These are phyloP conservation scores for Dinomys branickii DNA, from an alignment of 2,113 vertebrate genomes.

Conservation along the genomic window DNA sequence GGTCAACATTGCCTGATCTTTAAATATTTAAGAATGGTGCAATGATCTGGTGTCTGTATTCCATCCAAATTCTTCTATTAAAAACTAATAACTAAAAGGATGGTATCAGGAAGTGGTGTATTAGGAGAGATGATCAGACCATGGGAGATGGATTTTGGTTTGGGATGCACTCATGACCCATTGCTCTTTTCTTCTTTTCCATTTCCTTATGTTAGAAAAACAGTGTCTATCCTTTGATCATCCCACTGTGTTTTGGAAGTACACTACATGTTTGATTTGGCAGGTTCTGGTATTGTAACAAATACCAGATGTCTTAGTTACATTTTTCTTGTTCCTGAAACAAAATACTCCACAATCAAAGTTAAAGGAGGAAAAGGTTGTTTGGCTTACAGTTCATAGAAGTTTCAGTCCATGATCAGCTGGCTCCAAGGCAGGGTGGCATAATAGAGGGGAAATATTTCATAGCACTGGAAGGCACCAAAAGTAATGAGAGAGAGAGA, in stretches of 20 bases:
- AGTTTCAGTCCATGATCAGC: neutral
- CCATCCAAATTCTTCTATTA: neutral
- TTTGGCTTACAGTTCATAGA: neutral
- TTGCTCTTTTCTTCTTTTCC: neutral
- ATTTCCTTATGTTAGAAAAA: neutral
- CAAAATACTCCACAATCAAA: neutral
- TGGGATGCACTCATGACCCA: neutral
- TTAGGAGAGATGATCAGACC: neutral
- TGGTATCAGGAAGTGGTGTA: neutral
- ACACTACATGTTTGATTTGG: neutral
- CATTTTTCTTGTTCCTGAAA: neutral
- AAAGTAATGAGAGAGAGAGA: neutral
- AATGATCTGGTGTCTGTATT: neutral
- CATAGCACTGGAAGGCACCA: neutral
- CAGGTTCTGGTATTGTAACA: neutral
- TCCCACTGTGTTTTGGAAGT: neutral
- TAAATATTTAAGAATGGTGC: neutral
- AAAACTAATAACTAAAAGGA: neutral
- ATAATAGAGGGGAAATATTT: neutral
- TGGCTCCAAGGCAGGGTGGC: neutral
- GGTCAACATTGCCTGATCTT: neutral
- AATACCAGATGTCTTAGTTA: neutral
- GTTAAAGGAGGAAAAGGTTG: neutral
- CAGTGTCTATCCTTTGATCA: neutral
- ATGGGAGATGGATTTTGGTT: neutral